Conservation (phyloP, 2,797 vertebrate species). For the Microctenopoma lineatum region DNA sequence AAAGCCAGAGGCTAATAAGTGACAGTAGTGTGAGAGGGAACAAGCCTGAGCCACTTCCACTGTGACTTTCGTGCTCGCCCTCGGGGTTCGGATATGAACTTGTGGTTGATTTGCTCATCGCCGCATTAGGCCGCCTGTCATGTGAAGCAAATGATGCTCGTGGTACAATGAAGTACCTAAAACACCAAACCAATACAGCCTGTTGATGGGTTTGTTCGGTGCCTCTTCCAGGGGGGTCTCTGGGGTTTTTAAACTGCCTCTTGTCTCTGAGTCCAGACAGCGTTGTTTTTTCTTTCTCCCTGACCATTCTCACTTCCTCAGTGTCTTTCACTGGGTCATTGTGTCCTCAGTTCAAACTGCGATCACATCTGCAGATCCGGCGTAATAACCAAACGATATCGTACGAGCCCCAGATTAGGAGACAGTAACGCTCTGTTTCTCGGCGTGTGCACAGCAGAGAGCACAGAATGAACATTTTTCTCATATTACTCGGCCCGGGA, state of each 20-base stretch:
- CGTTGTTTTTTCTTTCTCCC: not conserved
- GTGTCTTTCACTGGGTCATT: not conserved
- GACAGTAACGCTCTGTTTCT: not conserved
- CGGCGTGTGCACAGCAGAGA: conserved; percentile 3
- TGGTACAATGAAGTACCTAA: not conserved
- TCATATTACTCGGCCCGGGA: not conserved
- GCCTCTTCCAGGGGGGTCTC: not conserved
- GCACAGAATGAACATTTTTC: conserved; percentile 7
- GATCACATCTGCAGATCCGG: not conserved
- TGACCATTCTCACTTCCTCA: conserved; percentile 29
- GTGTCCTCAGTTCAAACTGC: not conserved
- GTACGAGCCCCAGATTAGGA: not conserved
- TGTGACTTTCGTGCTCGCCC: conserved; percentile 40
- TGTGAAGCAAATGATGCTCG: not conserved
- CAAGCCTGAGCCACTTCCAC: conserved; percentile 14
- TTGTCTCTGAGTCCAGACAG: conserved; percentile 4
- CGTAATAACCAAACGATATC: not conserved
- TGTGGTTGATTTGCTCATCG: conserved; percentile 15
- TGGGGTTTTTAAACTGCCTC: not conserved
- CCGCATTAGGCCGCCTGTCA: not conserved
- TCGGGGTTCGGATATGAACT: not conserved
- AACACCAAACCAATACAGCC: not conserved
- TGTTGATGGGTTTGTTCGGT: not conserved
- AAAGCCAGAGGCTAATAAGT: not conserved
- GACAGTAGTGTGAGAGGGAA: not conserved